Evolutionary conservation across 2,888 invertebrate genomes (phyloP).

Genomic region (Cephus spinipes): DNA sequence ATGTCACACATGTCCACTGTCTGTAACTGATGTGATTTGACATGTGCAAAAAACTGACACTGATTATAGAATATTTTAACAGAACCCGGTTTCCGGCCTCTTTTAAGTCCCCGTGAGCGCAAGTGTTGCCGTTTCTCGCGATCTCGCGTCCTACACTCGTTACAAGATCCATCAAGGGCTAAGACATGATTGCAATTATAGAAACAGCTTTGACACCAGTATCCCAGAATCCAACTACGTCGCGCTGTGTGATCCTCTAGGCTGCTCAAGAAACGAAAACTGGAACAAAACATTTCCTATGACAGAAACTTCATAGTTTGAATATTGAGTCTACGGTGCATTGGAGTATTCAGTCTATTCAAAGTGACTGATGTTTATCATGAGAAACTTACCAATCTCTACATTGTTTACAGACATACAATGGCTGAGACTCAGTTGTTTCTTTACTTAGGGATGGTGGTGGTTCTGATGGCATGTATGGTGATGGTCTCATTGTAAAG

Average conservation of each 20-base stretch:
- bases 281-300: slow-evolving; percentile 31
- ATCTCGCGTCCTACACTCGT: slow-evolving; percentile 24
- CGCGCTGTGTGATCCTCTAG: slow-evolving; percentile 53
- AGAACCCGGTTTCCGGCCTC: slow-evolving; percentile 43
- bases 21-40: slow-evolving; percentile 43
- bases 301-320: background rate
- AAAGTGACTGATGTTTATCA: background rate
- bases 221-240: slow-evolving; percentile 60
- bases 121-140: slow-evolving; percentile 46
- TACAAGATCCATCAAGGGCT: slow-evolving; percentile 18
- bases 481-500: slow-evolving; percentile 41
- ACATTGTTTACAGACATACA: slow-evolving; percentile 51
- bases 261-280: slow-evolving; percentile 55
- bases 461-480: slow-evolving; percentile 47
- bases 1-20: slow-evolving; percentile 51
- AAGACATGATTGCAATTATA: slow-evolving; percentile 43
- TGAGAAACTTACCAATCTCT: slow-evolving; percentile 53
- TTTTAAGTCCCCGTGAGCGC: slow-evolving; percentile 40
- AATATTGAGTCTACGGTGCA: background rate
- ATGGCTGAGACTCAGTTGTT: slow-evolving; percentile 29
- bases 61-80: slow-evolving; percentile 58
- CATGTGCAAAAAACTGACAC: slow-evolving; percentile 58
- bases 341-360: background rate
- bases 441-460: slow-evolving; percentile 41
- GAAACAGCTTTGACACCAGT: slow-evolving; percentile 58